Percentiles rank a stretch among this genome's conserved stretches.
These are phyloP conservation scores for Syngnathus rostellatus DNA, from an alignment of 2,797 vertebrate species.

Conservation along the genomic window DNA sequence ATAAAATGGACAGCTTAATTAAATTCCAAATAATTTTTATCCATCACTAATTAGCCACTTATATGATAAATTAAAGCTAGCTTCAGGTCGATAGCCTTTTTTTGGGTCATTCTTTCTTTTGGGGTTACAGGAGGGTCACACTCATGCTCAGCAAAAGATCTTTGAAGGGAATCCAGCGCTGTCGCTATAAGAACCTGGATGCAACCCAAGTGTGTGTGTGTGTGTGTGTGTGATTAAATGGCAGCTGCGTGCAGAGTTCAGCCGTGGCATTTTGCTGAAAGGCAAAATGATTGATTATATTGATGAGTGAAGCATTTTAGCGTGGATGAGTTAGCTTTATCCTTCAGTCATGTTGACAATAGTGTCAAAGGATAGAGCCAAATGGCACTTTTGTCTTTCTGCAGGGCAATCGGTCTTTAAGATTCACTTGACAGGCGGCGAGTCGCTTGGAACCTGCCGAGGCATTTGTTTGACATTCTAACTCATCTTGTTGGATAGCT, in stretches of 20 bases:
- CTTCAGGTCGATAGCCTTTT: constrained; percentile 1
- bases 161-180: constrained; percentile 6
- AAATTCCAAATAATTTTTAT: no score
- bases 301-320: constrained; percentile 23
- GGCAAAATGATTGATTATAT: constrained; percentile 38
- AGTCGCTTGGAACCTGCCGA: constrained; percentile 13
- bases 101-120: constrained; percentile 15
- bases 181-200: constrained; percentile 6
- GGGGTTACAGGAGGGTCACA: constrained; percentile 20
- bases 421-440: constrained; percentile 13
- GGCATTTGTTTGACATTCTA: constrained; percentile 27
- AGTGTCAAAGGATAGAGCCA: neutral
- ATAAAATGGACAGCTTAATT: no score
- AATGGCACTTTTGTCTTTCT: neutral
- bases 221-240: constrained; percentile 42
- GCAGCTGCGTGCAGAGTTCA: constrained; percentile 29
- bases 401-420: constrained; percentile 5
- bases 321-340: constrained; percentile 2
- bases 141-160: constrained; percentile 16
- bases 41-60: no score
- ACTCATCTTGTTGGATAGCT: constrained; percentile 24
- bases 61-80: neutral
- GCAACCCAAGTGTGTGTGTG: constrained; percentile 24
- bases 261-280: constrained; percentile 40
- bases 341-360: constrained; percentile 2